These are phyloP conservation scores for Dermatemys mawii DNA, from an alignment of 2,113 vertebrate species.

Conservation along the genomic window DNA sequence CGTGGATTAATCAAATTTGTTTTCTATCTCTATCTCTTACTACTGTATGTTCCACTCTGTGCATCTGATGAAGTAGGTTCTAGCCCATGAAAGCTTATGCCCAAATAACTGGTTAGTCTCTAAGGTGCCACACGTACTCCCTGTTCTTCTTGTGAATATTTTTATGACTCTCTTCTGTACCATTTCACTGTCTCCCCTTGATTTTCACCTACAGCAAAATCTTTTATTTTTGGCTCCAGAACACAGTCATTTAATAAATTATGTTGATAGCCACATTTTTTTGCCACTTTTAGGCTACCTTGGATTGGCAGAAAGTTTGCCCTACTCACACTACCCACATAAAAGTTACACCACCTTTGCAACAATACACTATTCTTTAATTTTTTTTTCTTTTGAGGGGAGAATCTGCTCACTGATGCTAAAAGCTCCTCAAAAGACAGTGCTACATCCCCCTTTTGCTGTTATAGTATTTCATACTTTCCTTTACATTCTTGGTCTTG, in stretches of 20 bases:
- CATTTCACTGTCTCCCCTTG: background rate
- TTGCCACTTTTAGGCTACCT: background rate
- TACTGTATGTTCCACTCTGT: too few relatives aligned
- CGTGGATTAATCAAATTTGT: too few relatives aligned
- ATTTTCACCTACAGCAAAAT: background rate
- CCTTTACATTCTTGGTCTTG: background rate
- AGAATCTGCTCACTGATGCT: background rate
- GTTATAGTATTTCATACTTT: background rate
- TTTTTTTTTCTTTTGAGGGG: background rate
- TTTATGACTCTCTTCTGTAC: background rate
- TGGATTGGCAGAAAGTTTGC: background rate
- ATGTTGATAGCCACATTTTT: background rate
- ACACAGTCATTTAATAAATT: background rate
- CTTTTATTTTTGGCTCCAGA: background rate
- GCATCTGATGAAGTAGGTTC: too few relatives aligned
- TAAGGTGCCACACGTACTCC: too few relatives aligned
- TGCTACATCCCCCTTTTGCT: background rate
- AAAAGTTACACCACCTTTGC: background rate
- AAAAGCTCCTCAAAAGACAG: background rate
- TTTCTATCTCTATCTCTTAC: too few relatives aligned
- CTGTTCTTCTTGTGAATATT: too few relatives aligned
- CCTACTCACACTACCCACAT: background rate
- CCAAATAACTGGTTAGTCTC: too few relatives aligned
- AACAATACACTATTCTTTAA: background rate
- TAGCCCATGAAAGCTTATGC: too few relatives aligned